Evolutionary conservation across 1,140 invertebrate species (phyloP).

Genomic region (Drosophila malerkotliana): DNA sequence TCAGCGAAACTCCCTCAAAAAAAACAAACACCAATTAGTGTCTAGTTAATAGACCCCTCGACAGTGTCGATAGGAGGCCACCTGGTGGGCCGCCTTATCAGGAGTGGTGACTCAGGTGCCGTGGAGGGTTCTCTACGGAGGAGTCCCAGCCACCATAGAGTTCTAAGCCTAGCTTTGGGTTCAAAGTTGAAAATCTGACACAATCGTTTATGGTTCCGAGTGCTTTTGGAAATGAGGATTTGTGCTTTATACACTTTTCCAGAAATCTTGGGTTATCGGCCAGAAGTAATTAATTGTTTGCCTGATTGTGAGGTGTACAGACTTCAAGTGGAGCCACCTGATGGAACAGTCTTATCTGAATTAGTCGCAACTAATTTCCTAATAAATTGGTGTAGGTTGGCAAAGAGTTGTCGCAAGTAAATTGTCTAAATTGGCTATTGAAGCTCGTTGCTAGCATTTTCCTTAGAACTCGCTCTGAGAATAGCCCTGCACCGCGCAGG

Average conservation of each 20-base stretch:
- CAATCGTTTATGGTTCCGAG: too few relatives aligned
- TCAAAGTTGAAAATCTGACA: too few relatives aligned
- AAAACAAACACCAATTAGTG: constrained; percentile 23
- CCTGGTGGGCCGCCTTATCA: constrained; percentile 9
- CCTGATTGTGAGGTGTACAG: background rate
- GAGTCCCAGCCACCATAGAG: too few relatives aligned
- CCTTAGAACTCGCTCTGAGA: too few relatives aligned
- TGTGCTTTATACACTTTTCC: too few relatives aligned
- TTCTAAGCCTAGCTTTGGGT: too few relatives aligned
- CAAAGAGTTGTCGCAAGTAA: background rate
- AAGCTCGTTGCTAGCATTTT: too few relatives aligned
- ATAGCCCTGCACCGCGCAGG: too few relatives aligned
- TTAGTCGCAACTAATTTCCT: constrained; percentile 14
- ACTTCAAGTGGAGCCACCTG: constrained; percentile 38
- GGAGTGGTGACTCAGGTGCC: background rate
- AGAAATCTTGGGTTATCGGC: constrained; percentile 3
- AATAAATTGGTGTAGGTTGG: constrained; percentile 1
- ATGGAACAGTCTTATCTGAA: constrained; percentile 7
- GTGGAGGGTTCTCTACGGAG: background rate
- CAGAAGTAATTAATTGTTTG: constrained; percentile 18
- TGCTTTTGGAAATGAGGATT: too few relatives aligned
- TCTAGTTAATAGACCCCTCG: constrained; percentile 20
- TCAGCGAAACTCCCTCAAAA: constrained; percentile 1
- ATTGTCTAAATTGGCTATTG: too few relatives aligned
- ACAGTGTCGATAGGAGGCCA: constrained; percentile 7